These are phyloP conservation scores for Beroe ovata DNA, from an alignment of 37 sponge, comb jelly and placozoan species.

Conservation along the genomic window DNA sequence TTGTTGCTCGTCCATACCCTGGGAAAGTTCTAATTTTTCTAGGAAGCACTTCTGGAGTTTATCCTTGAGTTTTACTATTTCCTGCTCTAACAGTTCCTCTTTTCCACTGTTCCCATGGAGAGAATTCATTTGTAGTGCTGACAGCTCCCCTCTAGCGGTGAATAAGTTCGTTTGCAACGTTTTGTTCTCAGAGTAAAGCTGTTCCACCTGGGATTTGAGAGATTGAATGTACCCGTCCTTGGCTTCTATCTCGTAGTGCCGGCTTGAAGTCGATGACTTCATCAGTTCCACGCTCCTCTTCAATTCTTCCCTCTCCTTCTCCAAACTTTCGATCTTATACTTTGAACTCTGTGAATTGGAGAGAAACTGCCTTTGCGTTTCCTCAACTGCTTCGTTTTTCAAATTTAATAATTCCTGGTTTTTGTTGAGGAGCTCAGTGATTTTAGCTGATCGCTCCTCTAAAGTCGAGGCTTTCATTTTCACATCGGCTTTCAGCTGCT, in stretches of 20 bases:
- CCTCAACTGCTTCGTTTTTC: slow-evolving; percentile 44
- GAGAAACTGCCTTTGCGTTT: slow-evolving; percentile 9
- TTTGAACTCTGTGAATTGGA: neutral
- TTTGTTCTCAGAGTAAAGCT: slow-evolving; percentile 23
- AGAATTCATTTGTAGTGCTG: neutral
- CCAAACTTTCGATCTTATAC: neutral
- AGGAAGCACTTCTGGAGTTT: neutral
- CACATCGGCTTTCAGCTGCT: slow-evolving; percentile 1
- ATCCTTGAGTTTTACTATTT: slow-evolving; percentile 43
- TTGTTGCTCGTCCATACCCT: slow-evolving; percentile 6
- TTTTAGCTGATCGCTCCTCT: slow-evolving; percentile 33
- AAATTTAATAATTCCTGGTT: slow-evolving; percentile 36
- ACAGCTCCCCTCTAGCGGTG: neutral
- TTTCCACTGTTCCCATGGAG: neutral
- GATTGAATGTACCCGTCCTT: neutral
- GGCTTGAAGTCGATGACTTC: neutral
- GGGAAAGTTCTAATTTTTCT: slow-evolving; percentile 48
- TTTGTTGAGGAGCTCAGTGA: slow-evolving; percentile 35
- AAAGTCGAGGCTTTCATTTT: slow-evolving; percentile 4
- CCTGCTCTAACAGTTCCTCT: slow-evolving; percentile 3
- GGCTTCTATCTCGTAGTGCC: slow-evolving; percentile 28
- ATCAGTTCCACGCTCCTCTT: neutral
- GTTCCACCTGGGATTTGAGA: slow-evolving; percentile 12
- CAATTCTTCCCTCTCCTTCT: slow-evolving; percentile 14
- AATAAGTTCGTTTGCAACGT: slow-evolving; percentile 1